These are phyloP conservation scores for Patella vulgata DNA, from an alignment of 1,140 invertebrate genomes.

Conservation along the genomic window DNA sequence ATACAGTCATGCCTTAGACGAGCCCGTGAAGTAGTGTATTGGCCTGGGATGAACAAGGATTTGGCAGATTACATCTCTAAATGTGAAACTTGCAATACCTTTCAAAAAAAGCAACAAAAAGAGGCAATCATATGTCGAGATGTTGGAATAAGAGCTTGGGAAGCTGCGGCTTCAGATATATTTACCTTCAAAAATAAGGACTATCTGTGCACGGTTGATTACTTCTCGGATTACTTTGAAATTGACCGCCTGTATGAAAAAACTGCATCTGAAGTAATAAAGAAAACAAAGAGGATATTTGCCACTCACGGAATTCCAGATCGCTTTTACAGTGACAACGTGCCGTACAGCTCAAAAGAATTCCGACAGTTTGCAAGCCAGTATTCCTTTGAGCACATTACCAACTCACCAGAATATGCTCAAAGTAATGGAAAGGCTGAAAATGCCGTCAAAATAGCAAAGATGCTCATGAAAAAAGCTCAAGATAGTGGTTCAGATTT, in stretches of 20 bases:
- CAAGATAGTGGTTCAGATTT: slow-evolving; percentile 21
- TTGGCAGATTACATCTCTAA: no score
- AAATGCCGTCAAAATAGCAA: slow-evolving; percentile 31
- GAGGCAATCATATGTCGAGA: no score
- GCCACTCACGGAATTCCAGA: slow-evolving; percentile 37
- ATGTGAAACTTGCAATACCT: no score
- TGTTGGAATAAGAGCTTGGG: no score
- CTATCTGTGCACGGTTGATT: slow-evolving; percentile 33
- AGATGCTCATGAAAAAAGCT: slow-evolving; percentile 35
- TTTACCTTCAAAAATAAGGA: slow-evolving; percentile 13
- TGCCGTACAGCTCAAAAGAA: slow-evolving; percentile 39
- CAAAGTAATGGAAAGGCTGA: slow-evolving; percentile 38
- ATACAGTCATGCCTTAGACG: slow-evolving; percentile 2
- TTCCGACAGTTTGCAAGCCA: slow-evolving; percentile 36
- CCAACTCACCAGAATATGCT: slow-evolving; percentile 27
- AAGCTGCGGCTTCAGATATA: slow-evolving; percentile 21
- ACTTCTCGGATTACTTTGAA: slow-evolving; percentile 32
- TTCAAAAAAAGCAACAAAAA: no score
- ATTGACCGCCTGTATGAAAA: slow-evolving; percentile 13
- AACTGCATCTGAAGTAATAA: slow-evolving; percentile 24
- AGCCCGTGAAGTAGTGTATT: no score
- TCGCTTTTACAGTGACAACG: slow-evolving; percentile 38
- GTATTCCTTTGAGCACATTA: slow-evolving; percentile 35
- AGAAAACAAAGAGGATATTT: slow-evolving; percentile 34
- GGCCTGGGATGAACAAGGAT: no score